Conservation (phyloP, 2,888 invertebrate genomes). For the Smittia aterrima region DNA sequence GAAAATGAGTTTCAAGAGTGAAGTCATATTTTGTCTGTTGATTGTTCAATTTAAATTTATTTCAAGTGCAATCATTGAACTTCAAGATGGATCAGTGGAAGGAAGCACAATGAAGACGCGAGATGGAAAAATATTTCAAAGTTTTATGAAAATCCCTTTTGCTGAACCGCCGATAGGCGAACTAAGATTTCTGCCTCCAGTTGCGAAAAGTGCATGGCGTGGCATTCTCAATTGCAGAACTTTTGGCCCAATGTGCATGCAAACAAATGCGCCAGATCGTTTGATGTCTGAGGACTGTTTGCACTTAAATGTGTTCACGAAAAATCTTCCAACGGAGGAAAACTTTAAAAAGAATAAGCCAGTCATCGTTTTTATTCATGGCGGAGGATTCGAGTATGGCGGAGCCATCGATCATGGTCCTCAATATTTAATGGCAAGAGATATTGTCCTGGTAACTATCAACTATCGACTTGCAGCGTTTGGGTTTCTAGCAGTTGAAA, state of each 20-base stretch:
- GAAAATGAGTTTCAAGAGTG: too few relatives aligned
- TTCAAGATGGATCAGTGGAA: slow-evolving; percentile 49
- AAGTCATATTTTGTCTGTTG: too few relatives aligned
- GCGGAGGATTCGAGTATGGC: slow-evolving; percentile 55
- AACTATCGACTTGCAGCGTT: slow-evolving; percentile 49
- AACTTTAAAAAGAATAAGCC: slow-evolving; percentile 51
- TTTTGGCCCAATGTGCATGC: slow-evolving; percentile 60
- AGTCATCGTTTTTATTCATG: slow-evolving; percentile 67
- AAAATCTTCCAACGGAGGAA: slow-evolving; percentile 39
- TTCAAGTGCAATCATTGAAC: neutral
- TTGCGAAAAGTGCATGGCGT: slow-evolving; percentile 56
- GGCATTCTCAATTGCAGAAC: slow-evolving; percentile 58
- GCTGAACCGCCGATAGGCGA: slow-evolving; percentile 51
- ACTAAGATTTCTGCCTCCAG: slow-evolving; percentile 52
- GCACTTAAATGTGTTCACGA: slow-evolving; percentile 57
- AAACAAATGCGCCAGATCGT: slow-evolving; percentile 44
- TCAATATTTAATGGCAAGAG: slow-evolving; percentile 48
- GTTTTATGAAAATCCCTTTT: slow-evolving; percentile 53
- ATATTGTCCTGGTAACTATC: slow-evolving; percentile 49
- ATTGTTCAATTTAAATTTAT: too few relatives aligned
- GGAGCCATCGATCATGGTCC: slow-evolving; percentile 48
- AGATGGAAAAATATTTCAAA: slow-evolving; percentile 51
- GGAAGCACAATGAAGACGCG: slow-evolving; percentile 51
- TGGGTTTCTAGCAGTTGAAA: slow-evolving; percentile 63
- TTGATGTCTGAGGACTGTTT: slow-evolving; percentile 59